Percentiles rank a stretch among this genome's conserved stretches.
These are phyloP conservation scores for Corella eumyota DNA, from an alignment of 23 tunicate species.

Conservation along the genomic window DNA sequence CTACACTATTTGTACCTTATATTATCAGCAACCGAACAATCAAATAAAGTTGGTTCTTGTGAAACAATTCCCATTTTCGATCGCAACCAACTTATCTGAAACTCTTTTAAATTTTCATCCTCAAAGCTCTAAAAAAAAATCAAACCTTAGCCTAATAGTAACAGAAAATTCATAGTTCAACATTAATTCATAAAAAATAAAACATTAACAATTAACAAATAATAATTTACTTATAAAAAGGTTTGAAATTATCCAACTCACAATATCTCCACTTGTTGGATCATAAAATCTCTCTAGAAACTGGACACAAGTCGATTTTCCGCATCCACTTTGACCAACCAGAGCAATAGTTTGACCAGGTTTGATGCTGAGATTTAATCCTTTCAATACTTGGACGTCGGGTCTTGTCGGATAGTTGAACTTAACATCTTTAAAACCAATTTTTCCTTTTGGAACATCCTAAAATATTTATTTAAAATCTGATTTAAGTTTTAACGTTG, in stretches of 20 bases:
- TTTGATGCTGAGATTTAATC: slow-evolving; percentile 25
- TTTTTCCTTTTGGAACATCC: too few species aligned
- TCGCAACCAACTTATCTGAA: slow-evolving; percentile 51
- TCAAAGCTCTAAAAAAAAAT: slow-evolving; percentile 30
- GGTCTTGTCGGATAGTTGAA: slow-evolving; percentile 88
- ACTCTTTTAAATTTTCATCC: slow-evolving; percentile 12
- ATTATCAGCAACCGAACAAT: slow-evolving; percentile 59
- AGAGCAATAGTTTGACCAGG: slow-evolving; percentile 76
- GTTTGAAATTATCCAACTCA: slow-evolving; percentile 8
- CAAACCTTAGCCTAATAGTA: too few species aligned
- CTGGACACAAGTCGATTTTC: slow-evolving; percentile 87
- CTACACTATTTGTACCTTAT: too few species aligned
- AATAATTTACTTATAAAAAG: too few species aligned
- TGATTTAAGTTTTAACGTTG: too few species aligned
- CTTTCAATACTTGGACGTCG: slow-evolving; percentile 60
- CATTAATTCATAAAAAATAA: too few species aligned
- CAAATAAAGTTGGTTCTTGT: too few species aligned
- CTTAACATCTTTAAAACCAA: slow-evolving; percentile 35
- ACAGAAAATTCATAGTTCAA: too few species aligned
- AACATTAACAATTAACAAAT: too few species aligned
- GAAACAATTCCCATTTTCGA: too few species aligned
- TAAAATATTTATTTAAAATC: too few species aligned
- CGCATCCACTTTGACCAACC: slow-evolving; percentile 92
- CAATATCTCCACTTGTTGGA: slow-evolving; percentile 64
- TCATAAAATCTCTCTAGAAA: slow-evolving; percentile 85